These are phyloP conservation scores for Eretmochelys imbricata DNA, from an alignment of 2,113 vertebrate species.

Conservation along the genomic window DNA sequence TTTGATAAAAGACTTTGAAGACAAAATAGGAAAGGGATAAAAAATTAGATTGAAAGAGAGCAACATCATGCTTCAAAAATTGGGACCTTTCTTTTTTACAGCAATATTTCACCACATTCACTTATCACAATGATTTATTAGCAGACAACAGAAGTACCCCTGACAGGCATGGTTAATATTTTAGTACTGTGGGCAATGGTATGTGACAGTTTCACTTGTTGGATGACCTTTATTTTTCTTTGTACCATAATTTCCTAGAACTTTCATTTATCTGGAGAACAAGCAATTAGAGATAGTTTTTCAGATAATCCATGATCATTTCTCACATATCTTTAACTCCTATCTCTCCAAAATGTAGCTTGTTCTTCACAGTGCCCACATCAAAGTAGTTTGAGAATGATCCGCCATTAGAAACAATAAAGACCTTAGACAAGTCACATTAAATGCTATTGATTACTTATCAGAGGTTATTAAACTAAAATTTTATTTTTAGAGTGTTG, in stretches of 20 bases:
- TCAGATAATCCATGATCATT: slow-evolving; percentile 38
- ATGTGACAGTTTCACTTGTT: slow-evolving; percentile 61
- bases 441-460: neutral
- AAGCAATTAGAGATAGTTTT: slow-evolving; percentile 47
- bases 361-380: neutral
- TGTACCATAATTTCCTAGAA: slow-evolving; percentile 37
- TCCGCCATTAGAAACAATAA: neutral
- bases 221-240: slow-evolving; percentile 66
- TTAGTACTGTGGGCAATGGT: slow-evolving; percentile 7
- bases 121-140: slow-evolving; percentile 61
- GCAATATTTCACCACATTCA: neutral
- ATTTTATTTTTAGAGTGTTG: slow-evolving; percentile 10
- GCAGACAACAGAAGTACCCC: slow-evolving; percentile 21
- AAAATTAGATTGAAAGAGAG: neutral
- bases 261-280: slow-evolving; percentile 46
- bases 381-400: neutral
- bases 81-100: neutral
- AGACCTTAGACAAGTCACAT: neutral
- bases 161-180: slow-evolving; percentile 66
- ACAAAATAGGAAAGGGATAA: neutral
- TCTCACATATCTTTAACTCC: neutral
- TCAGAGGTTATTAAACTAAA: neutral
- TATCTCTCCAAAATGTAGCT: slow-evolving; percentile 15
- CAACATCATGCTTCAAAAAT: neutral
- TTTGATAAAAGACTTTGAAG: neutral